phyloP scores from a whole-genome alignment of 2,113 vertebrate genomes.

The Stigmatopora nigra region DNA sequence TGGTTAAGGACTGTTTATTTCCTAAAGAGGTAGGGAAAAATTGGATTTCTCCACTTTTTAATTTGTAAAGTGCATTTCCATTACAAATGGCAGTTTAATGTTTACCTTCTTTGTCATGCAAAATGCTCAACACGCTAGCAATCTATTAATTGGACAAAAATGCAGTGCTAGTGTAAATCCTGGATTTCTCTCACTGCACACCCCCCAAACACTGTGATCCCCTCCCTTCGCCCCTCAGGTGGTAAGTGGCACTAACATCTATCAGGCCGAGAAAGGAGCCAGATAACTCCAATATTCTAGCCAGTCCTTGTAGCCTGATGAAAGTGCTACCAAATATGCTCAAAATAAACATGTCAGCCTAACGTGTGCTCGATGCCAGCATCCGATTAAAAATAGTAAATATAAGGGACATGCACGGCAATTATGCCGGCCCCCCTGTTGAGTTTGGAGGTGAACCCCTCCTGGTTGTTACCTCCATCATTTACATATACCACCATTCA shows the following conservation, averaged over 20 bases:
- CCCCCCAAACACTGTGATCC: constrained; percentile 23
- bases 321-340: constrained; percentile 49
- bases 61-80: constrained; percentile 99
- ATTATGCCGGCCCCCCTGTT: constrained; percentile 53
- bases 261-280: constrained; percentile 74
- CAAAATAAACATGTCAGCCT: constrained; percentile 61
- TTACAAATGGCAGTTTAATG: constrained; percentile 99
- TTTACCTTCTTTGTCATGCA: constrained; percentile 98
- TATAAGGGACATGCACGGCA: constrained; percentile 64
- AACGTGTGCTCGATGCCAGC: constrained; percentile 68
- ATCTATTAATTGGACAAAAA: constrained; percentile 99
- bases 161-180: constrained; percentile 92
- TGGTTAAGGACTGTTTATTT: constrained; percentile 99
- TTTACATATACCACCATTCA: constrained; percentile 36
- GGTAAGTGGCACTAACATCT: constrained; percentile 64
- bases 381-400: constrained; percentile 76
- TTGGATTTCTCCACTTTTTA: constrained; percentile 96
- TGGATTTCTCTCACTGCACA: constrained; percentile 77
- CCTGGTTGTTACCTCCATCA: constrained; percentile 44
- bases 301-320: constrained; percentile 57
- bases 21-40: constrained; percentile 95
- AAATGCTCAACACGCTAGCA: constrained; percentile 95
- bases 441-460: constrained; percentile 51
- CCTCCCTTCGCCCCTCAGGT: constrained; percentile 42
- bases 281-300: constrained; percentile 70